Evolutionary conservation across 2,888 invertebrate genomes (phyloP).

Genomic region (Eupithecia exiguata): DNA sequence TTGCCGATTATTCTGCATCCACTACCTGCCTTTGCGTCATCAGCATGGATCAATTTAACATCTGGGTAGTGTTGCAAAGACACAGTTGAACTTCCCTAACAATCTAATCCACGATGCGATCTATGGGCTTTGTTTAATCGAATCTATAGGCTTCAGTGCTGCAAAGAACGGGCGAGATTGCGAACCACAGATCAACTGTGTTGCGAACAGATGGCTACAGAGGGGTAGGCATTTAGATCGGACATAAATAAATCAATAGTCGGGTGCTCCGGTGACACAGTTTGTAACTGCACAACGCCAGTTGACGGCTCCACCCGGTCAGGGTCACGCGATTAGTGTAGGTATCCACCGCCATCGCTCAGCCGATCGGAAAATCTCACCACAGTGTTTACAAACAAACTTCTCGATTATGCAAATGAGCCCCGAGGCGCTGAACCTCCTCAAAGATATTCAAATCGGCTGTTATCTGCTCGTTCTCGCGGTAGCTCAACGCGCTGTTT

Average conservation of each 20-base stretch:
- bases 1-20: background rate
- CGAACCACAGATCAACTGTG: too few species aligned
- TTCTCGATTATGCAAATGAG: slow-evolving; percentile 8
- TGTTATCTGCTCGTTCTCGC: background rate
- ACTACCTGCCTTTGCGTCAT: background rate
- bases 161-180: background rate
- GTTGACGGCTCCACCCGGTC: background rate
- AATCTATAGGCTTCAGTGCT: background rate
- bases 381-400: slow-evolving; percentile 4
- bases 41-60: background rate
- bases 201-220: background rate
- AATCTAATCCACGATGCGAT: background rate
- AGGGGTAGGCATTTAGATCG: background rate
- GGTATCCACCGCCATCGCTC: background rate
- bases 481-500: background rate
- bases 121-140: background rate
- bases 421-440: background rate
- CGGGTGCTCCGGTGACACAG: background rate
- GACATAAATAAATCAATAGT: slow-evolving; percentile 1
- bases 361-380: background rate
- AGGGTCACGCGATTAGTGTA: background rate
- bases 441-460: background rate
- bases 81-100: background rate
- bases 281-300: background rate
- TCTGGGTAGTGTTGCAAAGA: background rate